phyloP scores from a whole-genome alignment of 2,888 invertebrate species.

The Hanleya hanleyi region DNA sequence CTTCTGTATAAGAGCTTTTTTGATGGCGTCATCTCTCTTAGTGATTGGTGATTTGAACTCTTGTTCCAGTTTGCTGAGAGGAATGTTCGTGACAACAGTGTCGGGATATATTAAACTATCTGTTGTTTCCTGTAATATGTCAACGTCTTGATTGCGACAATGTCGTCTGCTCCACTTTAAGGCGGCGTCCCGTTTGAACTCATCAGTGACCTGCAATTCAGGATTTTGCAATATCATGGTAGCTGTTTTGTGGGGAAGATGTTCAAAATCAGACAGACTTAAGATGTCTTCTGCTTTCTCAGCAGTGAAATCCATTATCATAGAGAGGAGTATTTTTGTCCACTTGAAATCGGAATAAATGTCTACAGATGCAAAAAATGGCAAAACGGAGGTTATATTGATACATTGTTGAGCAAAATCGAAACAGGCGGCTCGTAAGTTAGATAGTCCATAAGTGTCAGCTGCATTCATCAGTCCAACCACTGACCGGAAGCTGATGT shows the following conservation, averaged over 20 bases:
- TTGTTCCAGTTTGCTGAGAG: too few species aligned
- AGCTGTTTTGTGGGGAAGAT: neutral
- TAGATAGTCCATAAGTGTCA: neutral
- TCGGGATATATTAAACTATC: too few species aligned
- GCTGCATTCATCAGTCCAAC: neutral
- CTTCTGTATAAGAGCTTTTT: too few species aligned
- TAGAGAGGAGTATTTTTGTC: neutral
- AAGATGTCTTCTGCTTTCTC: neutral
- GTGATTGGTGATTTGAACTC: too few species aligned
- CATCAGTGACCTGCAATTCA: neutral
- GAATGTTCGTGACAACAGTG: too few species aligned
- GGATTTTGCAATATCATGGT: neutral
- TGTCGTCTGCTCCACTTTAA: neutral
- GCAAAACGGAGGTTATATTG: neutral
- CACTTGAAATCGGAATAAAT: neutral
- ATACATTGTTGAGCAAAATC: neutral
- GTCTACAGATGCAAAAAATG: neutral
- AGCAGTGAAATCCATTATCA: neutral
- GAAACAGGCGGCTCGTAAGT: neutral
- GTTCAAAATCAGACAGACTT: neutral
- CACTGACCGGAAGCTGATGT: neutral
- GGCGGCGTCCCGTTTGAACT: neutral
- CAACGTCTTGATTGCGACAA: too few species aligned
- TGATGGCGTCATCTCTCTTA: too few species aligned
- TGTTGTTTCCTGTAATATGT: too few species aligned